These are phyloP conservation scores for Halesus radiatus DNA, from an alignment of 1,140 invertebrate genomes.

Conservation along the genomic window DNA sequence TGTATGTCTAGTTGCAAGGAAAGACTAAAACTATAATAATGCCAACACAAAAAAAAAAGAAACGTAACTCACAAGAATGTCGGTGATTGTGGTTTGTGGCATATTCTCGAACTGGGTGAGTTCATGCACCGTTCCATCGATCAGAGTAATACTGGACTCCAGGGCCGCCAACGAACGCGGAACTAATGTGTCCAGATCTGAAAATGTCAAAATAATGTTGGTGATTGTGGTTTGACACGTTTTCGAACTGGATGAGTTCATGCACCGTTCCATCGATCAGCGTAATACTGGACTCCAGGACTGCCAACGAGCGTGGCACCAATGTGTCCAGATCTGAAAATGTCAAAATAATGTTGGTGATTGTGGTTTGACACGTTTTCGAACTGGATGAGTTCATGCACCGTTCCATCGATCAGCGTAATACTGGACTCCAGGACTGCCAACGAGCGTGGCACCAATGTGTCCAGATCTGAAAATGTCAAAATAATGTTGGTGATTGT, in stretches of 20 bases:
- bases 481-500: no score
- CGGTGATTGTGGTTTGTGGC: no score
- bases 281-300: conserved; percentile 50
- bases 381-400: conserved; percentile 3
- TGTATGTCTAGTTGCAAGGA: no score
- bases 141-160: no score
- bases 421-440: conserved; percentile 51
- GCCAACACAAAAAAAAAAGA: no score
- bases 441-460: conserved; percentile 46
- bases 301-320: conserved; percentile 48
- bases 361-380: not conserved
- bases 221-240: not conserved
- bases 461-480: conserved; percentile 40
- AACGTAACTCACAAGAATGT: not conserved
- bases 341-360: not conserved
- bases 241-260: not conserved
- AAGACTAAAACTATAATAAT: no score
- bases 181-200: no score
- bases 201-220: not conserved
- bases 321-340: conserved; percentile 46
- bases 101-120: no score
- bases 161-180: no score
- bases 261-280: conserved; percentile 44
- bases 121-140: no score
- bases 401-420: conserved; percentile 44